Base-by-base conservation (phyloP, 37 sponge, comb jelly and placozoan species). In the Aplysina aerophoba region DNA sequence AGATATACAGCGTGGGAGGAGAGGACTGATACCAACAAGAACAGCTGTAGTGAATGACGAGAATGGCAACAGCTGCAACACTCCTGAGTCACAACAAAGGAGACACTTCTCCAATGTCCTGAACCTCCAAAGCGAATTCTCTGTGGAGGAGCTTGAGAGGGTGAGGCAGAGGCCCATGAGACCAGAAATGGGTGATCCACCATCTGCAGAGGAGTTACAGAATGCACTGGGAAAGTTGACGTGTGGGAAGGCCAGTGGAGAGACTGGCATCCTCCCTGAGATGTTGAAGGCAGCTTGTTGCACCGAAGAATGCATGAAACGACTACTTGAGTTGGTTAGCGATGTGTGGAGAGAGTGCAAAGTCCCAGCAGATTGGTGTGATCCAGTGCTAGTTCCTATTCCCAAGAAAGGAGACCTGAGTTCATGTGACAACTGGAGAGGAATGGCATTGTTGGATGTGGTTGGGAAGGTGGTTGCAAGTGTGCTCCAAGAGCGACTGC, bases 1-100 rank as follows among this genome's bases (percentile, higher is more conserved):
- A 34, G 86, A 86, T 30, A 55, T 84, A 25, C 39, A 59, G 82
- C 36, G 28, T 84, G 86, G 67, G 22, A 86, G 80, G 41, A 86
- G 66, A 86, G 86, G 86, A 4, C 66, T 86, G 6, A 53, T 78
- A 11, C 86, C 86, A 37, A 14, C 38, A 36, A 58, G 66, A 34
- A 8, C 66, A 62, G 67, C 14, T 5, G 54, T 12, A n/a, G 66
- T 86, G n/a, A 77, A 61, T 3, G 44, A 60, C 39, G 79, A 85
- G 39, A 34, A 85, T 73, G 78, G 85, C 16, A 85, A 56, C 73
- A 30, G 13, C 34, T 85, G 74, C 39, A 55, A 34, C 75, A 44
- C 58, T 15, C 16, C 55, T 40, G 54, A 84, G 55, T 53, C 50
- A n/a, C 71, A 84, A 44, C 69, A 69, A 61, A 73, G 79, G 67